Evolutionary conservation across 2,888 invertebrate species (phyloP).

Genomic region (Drosophila engyochracea): DNA sequence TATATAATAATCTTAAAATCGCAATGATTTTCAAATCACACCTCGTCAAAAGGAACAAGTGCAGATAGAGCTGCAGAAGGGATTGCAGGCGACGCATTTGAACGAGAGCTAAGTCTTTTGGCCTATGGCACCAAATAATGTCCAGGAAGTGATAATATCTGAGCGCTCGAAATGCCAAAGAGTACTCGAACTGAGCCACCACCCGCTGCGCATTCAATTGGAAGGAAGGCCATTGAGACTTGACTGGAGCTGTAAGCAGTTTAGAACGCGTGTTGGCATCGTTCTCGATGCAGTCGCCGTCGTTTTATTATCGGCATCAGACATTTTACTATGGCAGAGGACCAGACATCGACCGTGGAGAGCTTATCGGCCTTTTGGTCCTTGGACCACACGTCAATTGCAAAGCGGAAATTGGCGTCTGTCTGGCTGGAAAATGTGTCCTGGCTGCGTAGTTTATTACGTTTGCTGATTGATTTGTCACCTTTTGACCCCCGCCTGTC

Average conservation of each 20-base stretch:
- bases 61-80: conserved; percentile 16
- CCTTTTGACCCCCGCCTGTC: conserved; percentile 34
- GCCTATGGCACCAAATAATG: conserved; percentile 77
- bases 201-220: conserved; percentile 73
- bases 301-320: conserved; percentile 70
- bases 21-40: background rate
- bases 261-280: conserved; percentile 43
- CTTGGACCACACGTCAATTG: conserved; percentile 56
- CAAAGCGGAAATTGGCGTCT: conserved; percentile 76
- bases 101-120: conserved; percentile 71
- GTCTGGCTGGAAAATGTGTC: conserved; percentile 62
- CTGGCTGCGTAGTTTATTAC: conserved; percentile 67
- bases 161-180: conserved; percentile 45
- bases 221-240: conserved; percentile 59
- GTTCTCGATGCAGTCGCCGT: conserved; percentile 36
- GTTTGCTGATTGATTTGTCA: conserved; percentile 74
- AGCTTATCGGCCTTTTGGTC: conserved; percentile 21
- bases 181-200: conserved; percentile 47
- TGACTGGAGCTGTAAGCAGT: conserved; percentile 51
- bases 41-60: conserved; percentile 23
- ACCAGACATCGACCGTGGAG: conserved; percentile 16
- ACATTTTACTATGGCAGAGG: conserved; percentile 66
- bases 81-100: conserved; percentile 39
- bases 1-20: background rate
- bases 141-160: conserved; percentile 79